These are phyloP conservation scores for Hylyphantes graminicola DNA, from an alignment of 1,140 invertebrate species.

Conservation along the genomic window DNA sequence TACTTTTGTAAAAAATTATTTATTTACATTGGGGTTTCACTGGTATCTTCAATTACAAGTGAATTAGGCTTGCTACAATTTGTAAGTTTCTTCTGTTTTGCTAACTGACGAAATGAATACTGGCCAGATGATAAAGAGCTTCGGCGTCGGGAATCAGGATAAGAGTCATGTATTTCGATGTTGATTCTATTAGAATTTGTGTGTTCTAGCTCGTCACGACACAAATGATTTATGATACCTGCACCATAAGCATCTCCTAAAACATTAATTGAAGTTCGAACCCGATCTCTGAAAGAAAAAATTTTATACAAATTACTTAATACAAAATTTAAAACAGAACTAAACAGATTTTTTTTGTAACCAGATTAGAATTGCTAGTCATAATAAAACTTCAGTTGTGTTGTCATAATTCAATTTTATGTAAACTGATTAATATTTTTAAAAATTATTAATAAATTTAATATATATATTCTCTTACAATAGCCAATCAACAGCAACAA, in stretches of 20 bases:
- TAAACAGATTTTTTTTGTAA: background rate
- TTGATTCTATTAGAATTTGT: slow-evolving; percentile 9
- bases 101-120: slow-evolving; percentile 7
- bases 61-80: background rate
- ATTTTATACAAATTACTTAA: background rate
- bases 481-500: slow-evolving; percentile 75
- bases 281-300: slow-evolving; percentile 76
- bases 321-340: background rate
- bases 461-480: slow-evolving; percentile 63
- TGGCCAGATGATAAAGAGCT: slow-evolving; percentile 12
- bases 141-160: slow-evolving; percentile 2
- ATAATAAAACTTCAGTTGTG: no score
- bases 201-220: slow-evolving; percentile 75
- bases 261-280: slow-evolving; percentile 89
- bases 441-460: background rate
- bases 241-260: slow-evolving; percentile 88
- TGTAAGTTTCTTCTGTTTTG: slow-evolving; percentile 12
- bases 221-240: slow-evolving; percentile 84
- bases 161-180: slow-evolving; percentile 33
- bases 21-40: slow-evolving; percentile 35
- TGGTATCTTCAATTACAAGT: slow-evolving; percentile 17
- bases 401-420: no score
- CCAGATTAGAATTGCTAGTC: no score
- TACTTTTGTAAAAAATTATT: background rate
- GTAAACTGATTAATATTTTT: background rate